Percentiles rank a stretch among this genome's conserved stretches.
Evolutionary conservation across 2,797 vertebrate species (phyloP).

Genomic region (Melanotaenia nigrans): DNA sequence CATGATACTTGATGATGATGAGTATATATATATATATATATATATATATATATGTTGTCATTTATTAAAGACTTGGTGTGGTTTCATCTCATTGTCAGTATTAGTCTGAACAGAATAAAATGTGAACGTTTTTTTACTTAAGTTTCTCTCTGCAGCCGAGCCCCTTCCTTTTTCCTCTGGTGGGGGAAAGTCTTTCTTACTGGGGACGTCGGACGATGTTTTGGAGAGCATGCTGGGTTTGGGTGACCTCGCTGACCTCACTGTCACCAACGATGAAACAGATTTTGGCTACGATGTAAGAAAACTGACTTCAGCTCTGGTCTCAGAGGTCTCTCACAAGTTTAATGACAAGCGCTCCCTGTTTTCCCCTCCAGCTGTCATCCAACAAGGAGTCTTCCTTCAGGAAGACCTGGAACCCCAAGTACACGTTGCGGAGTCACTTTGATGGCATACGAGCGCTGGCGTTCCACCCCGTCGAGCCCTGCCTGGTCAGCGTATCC

Average conservation of each 20-base stretch:
- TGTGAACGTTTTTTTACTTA: not conserved
- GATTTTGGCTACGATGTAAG: constrained; percentile 99
- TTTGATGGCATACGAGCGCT: constrained; percentile 96
- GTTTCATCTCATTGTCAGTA: no score
- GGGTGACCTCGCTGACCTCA: constrained; percentile 98
- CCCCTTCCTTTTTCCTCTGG: constrained; percentile 93
- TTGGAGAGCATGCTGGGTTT: constrained; percentile 96
- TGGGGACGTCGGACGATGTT: constrained; percentile 95
- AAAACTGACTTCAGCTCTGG: rapidly evolving
- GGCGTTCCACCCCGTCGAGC: constrained; percentile 98
- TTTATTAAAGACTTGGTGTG: no score
- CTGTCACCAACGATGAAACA: constrained; percentile 94
- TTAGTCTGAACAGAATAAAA: not conserved
- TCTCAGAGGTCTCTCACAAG: rapidly evolving
- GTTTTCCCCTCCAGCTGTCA: constrained; percentile 81
- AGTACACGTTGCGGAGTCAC: constrained; percentile 97
- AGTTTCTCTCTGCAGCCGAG: constrained; percentile 86
- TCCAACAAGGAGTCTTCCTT: constrained; percentile 97
- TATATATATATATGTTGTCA: no score
- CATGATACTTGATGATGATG: no score
- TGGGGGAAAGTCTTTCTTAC: constrained; percentile 96
- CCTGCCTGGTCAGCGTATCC: constrained; percentile 96
- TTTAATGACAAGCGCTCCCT: not conserved
- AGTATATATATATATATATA: no score
- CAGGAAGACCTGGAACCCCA: constrained; percentile 98